These are phyloP conservation scores for Masticophis lateralis DNA, from an alignment of 2,797 vertebrate genomes.

Conservation along the genomic window DNA sequence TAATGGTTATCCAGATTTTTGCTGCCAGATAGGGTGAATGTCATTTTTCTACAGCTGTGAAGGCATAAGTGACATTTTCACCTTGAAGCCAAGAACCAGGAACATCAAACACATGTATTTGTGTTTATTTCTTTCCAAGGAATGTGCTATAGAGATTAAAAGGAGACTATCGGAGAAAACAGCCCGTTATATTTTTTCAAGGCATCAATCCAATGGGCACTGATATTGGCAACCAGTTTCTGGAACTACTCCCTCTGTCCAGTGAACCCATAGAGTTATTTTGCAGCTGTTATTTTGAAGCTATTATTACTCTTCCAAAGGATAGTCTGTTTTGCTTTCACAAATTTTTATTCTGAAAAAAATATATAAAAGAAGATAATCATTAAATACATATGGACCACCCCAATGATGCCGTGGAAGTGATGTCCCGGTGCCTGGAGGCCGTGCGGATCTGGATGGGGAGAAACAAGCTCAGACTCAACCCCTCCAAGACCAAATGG, in stretches of 20 bases:
- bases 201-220: slow-evolving; percentile 43
- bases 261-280: background rate
- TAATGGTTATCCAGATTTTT: background rate
- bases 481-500: no score
- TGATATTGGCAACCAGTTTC: background rate
- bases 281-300: background rate
- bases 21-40: background rate
- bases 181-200: slow-evolving; percentile 63
- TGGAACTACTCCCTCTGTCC: background rate
- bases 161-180: slow-evolving; percentile 48
- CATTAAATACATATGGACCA: background rate
- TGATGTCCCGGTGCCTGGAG: no score
- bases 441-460: no score
- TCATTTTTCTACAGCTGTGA: background rate
- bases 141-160: slow-evolving; percentile 52
- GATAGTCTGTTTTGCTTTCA: background rate
- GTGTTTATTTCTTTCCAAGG: slow-evolving; percentile 1
- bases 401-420: no score
- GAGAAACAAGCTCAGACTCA: no score
- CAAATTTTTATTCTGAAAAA: background rate
- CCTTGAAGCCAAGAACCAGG: slow-evolving; percentile 41
- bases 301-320: background rate
- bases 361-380: background rate
- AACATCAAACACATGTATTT: slow-evolving; percentile 44
- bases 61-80: slow-evolving; percentile 41